Conservation (phyloP, 2,113 vertebrate species). For the Gavialis gangeticus region DNA sequence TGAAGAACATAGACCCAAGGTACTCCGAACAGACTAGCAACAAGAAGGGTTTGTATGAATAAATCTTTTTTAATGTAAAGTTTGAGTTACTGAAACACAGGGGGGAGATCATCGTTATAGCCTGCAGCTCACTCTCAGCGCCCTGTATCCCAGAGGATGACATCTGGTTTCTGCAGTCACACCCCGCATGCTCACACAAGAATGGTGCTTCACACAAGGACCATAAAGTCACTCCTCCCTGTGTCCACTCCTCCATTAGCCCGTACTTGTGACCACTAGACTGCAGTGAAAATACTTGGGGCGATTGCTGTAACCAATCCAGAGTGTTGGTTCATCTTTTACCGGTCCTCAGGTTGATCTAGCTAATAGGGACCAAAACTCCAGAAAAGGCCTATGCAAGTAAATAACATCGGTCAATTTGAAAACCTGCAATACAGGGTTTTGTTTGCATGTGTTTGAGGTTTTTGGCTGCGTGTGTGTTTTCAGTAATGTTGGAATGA, state of each 20-base stretch:
- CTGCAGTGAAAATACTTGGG: not conserved
- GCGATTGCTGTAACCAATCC: no score
- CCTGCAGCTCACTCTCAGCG: not conserved
- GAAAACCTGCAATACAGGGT: no score
- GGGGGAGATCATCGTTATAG: not conserved
- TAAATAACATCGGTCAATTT: no score
- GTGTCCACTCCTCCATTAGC: not conserved
- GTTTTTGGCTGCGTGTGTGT: no score
- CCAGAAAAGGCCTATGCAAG: no score
- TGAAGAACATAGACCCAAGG: not conserved
- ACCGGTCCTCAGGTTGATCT: no score
- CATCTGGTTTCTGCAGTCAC: not conserved
- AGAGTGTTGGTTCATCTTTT: no score
- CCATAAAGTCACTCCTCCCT: not conserved
- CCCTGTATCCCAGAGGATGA: not conserved
- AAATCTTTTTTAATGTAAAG: not conserved
- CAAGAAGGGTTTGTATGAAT: rapidly evolving
- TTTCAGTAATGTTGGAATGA: no score
- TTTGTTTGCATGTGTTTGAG: no score
- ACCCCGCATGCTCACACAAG: not conserved
- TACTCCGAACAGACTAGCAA: not conserved
- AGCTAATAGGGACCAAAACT: no score
- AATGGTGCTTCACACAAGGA: not conserved
- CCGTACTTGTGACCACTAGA: not conserved
- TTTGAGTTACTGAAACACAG: rapidly evolving